Evolutionary conservation across 1,140 invertebrate genomes (phyloP).

Genomic region (Papilio xuthus): DNA sequence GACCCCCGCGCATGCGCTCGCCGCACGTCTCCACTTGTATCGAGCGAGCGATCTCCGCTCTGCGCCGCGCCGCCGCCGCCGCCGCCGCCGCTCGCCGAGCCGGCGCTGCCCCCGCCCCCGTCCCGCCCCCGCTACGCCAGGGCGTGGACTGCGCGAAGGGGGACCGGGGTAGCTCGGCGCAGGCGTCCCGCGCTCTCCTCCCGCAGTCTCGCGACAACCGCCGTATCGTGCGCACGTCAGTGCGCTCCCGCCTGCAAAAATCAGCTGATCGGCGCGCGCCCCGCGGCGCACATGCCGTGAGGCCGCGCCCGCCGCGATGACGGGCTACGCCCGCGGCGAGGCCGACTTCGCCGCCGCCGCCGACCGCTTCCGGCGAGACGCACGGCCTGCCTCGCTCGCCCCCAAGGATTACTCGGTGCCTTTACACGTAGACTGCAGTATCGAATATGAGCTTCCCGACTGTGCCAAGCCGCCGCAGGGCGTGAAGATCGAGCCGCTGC

Average conservation of each 20-base stretch:
- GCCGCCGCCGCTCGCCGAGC: constrained; percentile 40
- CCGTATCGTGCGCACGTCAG: constrained; percentile 61
- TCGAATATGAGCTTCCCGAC: constrained; percentile 91
- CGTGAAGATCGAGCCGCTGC: constrained; percentile 87
- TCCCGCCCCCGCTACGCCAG: constrained; percentile 30
- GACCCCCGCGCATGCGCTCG: constrained; percentile 45
- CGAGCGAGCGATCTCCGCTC: constrained; percentile 45
- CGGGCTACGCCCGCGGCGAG: constrained; percentile 78
- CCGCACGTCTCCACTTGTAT: constrained; percentile 49
- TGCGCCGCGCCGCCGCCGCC: constrained; percentile 43
- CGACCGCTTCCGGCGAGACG: constrained; percentile 66
- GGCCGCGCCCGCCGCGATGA: constrained; percentile 71
- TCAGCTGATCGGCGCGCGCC: constrained; percentile 75
- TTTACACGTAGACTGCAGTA: constrained; percentile 91
- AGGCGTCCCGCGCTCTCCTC: constrained; percentile 49
- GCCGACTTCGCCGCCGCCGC: constrained; percentile 67
- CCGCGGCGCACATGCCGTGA: constrained; percentile 76
- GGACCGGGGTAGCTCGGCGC: constrained; percentile 44
- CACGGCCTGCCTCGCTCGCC: constrained; percentile 70
- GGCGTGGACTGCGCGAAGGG: constrained; percentile 34
- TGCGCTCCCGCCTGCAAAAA: constrained; percentile 57
- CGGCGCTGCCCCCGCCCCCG: constrained; percentile 41
- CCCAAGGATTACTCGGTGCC: constrained; percentile 89
- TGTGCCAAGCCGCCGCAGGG: constrained; percentile 90
- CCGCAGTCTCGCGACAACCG: constrained; percentile 63